Percentiles rank a stretch among this genome's conserved stretches.
These are phyloP conservation scores for Dastarcus helophoroides DNA, from an alignment of 2,888 invertebrate genomes.

Conservation along the genomic window DNA sequence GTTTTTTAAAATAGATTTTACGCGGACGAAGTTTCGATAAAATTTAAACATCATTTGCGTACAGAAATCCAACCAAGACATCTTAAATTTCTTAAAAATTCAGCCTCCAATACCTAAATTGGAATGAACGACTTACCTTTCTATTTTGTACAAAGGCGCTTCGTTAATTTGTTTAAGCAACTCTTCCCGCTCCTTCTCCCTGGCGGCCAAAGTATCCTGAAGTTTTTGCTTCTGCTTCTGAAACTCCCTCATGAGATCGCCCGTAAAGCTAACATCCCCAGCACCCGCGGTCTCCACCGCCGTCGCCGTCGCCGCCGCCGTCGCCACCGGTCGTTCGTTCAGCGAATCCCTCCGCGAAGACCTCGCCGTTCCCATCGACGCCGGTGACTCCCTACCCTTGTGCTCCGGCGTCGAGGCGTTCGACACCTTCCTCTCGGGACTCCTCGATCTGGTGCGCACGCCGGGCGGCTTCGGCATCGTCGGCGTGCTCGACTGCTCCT, in stretches of 20 bases:
- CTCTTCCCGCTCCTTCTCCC: conserved; percentile 44
- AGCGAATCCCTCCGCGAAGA: conserved; percentile 56
- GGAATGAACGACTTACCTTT: no score
- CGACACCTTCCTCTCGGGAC: conserved; percentile 42
- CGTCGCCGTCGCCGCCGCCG: conserved; percentile 19
- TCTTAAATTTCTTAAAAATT: no score
- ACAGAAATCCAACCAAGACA: no score
- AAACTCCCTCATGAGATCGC: conserved; percentile 69
- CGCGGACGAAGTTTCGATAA: no score
- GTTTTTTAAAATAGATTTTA: no score
- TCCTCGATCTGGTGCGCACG: conserved; percentile 38
- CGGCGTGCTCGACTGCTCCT: conserved; percentile 41
- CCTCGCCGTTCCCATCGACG: conserved; percentile 53
- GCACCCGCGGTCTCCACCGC: conserved; percentile 6
- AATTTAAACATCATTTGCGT: no score
- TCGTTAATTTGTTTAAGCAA: conserved; percentile 38
- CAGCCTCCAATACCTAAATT: no score
- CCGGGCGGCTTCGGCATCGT: conserved; percentile 23
- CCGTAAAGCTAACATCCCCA: conserved; percentile 33
- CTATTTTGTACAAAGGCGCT: no score
- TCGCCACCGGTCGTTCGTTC: conserved; percentile 40
- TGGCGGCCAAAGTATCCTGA: conserved; percentile 44
- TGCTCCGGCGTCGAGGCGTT: conserved; percentile 60
- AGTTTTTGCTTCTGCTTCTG: conserved; percentile 64
- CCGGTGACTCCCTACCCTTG: conserved; percentile 53